Conservation (phyloP, 2,113 vertebrate species). For the Eulemur macaco region DNA sequence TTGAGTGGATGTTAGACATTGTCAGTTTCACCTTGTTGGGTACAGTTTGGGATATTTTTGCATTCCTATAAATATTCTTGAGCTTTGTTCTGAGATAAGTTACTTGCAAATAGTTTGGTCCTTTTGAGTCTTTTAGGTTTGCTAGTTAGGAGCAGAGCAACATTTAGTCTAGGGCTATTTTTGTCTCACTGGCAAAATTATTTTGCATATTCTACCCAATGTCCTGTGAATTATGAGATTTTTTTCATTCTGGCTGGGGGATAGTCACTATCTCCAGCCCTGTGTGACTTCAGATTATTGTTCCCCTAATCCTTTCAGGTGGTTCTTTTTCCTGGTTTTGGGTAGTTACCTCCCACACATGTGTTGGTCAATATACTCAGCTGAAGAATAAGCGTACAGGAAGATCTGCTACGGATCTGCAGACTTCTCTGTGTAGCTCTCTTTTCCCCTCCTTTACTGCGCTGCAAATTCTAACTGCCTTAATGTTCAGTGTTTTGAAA, state of each 20-base stretch:
- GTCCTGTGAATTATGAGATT: not conserved
- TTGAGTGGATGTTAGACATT: not conserved
- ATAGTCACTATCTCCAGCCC: not conserved
- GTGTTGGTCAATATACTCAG: not conserved
- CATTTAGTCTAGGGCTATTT: not conserved
- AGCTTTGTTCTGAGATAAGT: slow-evolving; percentile 2
- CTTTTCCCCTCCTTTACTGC: not conserved
- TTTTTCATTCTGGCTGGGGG: not conserved
- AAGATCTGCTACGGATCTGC: too few species aligned
- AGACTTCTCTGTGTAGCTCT: not conserved
- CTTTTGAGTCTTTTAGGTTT: not conserved
- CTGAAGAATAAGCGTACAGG: too few species aligned
- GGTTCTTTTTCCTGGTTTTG: not conserved
- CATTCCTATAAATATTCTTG: not conserved
- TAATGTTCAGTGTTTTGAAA: not conserved
- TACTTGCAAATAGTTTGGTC: not conserved
- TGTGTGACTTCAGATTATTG: not conserved
- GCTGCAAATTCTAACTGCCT: not conserved
- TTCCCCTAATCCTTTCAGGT: not conserved
- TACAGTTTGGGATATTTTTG: not conserved
- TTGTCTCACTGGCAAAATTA: not conserved
- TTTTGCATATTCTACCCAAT: not conserved
- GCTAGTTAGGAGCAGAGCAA: not conserved
- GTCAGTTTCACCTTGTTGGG: not conserved
- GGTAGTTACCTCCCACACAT: not conserved